Evolutionary conservation across 2,113 vertebrate genomes (phyloP).

Genomic region (Corythaeola cristata): DNA sequence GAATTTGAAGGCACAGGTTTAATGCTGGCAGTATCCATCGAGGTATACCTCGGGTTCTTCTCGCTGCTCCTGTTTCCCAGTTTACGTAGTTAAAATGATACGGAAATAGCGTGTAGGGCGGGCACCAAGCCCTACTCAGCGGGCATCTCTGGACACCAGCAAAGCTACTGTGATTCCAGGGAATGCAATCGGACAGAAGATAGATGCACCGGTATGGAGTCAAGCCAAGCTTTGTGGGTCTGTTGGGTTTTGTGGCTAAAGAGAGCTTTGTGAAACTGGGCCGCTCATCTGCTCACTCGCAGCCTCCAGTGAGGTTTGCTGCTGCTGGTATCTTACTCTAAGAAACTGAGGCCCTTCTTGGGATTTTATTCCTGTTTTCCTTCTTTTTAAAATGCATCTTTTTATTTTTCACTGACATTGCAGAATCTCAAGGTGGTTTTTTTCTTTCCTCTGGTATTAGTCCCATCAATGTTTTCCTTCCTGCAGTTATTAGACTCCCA

Average conservation of each 20-base stretch:
- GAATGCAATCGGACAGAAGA: background rate
- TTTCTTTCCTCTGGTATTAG: background rate
- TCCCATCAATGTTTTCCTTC: background rate
- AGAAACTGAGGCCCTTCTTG: background rate
- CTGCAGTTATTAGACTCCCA: background rate
- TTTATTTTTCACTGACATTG: background rate
- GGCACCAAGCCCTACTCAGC: background rate
- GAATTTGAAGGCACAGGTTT: background rate
- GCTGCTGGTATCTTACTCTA: background rate
- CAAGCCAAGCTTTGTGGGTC: background rate
- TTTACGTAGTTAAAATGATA: rapidly evolving
- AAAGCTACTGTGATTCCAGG: background rate
- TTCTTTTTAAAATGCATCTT: background rate
- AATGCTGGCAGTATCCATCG: too few relatives aligned
- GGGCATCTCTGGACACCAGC: background rate
- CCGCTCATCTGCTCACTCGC: background rate
- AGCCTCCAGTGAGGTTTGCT: background rate
- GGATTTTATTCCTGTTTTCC: background rate
- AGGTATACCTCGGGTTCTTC: background rate
- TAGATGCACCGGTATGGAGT: rapidly evolving
- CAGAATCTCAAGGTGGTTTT: background rate
- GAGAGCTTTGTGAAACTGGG: background rate
- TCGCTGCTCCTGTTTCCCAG: rapidly evolving
- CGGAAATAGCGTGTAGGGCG: background rate
- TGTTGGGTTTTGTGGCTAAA: background rate